A percentile compares a stretch with the other conserved stretches of the same genome.
phyloP scores from a whole-genome alignment of 2,797 vertebrate genomes.

The Heterohyrax brucei region DNA sequence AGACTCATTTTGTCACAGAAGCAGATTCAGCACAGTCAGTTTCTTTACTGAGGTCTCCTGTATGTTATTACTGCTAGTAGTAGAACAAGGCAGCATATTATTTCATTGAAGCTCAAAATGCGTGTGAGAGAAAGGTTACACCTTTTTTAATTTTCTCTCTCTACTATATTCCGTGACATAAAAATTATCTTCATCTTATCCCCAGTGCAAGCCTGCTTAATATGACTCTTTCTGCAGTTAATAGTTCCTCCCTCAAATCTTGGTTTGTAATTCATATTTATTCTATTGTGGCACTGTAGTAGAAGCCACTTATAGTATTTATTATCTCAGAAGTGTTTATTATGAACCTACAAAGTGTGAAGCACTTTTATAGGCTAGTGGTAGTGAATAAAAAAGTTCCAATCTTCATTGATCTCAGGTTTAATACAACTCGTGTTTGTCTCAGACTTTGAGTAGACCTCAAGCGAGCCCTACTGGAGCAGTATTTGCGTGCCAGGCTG shows the following conservation, averaged over 20 bases:
- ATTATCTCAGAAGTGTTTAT: neutral
- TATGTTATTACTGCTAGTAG: neutral
- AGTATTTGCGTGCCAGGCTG: too few species aligned
- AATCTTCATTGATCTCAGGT: too few species aligned
- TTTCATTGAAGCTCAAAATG: neutral
- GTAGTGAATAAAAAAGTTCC: neutral
- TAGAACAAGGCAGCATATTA: constrained; percentile 20
- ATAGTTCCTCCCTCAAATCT: neutral
- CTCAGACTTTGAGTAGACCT: too few species aligned
- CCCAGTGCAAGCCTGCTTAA: neutral
- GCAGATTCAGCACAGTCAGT: neutral
- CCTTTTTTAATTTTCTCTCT: neutral
- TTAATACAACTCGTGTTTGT: too few species aligned
- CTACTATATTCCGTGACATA: neutral
- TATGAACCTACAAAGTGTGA: neutral
- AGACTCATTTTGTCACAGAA: neutral
- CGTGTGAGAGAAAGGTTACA: neutral
- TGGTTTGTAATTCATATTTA: neutral
- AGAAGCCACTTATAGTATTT: neutral
- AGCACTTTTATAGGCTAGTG: neutral
- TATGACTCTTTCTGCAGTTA: neutral
- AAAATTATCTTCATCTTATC: neutral
- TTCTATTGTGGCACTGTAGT: neutral
- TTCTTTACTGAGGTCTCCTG: neutral
- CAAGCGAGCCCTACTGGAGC: neutral